A percentile compares a stretch with the other conserved stretches of the same genome.
Evolutionary conservation across 2,797 vertebrate species (phyloP).

Genomic region (Artibeus jamaicensis): DNA sequence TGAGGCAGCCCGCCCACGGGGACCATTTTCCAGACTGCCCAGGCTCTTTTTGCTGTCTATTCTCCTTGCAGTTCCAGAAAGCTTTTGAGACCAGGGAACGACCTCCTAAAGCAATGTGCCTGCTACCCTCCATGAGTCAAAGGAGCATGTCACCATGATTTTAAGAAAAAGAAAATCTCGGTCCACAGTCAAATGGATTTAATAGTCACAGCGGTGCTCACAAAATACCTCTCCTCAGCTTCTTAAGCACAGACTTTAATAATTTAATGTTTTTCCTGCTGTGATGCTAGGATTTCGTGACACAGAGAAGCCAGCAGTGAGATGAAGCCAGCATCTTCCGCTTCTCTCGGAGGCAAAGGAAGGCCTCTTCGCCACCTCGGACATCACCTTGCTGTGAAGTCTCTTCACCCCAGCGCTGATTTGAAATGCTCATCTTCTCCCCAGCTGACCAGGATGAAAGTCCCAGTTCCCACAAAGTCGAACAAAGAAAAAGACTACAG

Average conservation of each 20-base stretch:
- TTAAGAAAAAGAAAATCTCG: constrained; percentile 47
- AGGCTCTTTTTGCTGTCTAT: background rate
- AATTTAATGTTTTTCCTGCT: background rate
- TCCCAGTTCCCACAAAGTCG: background rate
- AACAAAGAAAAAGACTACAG: background rate
- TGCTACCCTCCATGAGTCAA: background rate
- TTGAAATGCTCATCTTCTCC: background rate
- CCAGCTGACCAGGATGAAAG: background rate
- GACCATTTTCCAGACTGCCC: background rate
- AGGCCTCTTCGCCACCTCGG: background rate
- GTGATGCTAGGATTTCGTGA: background rate
- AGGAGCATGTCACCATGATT: background rate
- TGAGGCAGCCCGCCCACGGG: background rate
- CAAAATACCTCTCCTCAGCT: background rate
- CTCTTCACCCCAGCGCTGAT: background rate
- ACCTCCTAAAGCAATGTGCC: background rate
- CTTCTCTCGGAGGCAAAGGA: background rate
- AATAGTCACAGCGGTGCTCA: background rate
- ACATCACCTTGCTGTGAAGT: no score
- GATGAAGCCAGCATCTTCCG: background rate
- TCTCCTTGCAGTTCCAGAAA: background rate
- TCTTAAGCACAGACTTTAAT: constrained; percentile 1
- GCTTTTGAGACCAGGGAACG: background rate
- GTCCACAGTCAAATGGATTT: constrained; percentile 39
- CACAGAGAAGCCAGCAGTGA: background rate